Conservation (phyloP, 2,113 vertebrate species). For the Aldabrachelys gigantea region DNA sequence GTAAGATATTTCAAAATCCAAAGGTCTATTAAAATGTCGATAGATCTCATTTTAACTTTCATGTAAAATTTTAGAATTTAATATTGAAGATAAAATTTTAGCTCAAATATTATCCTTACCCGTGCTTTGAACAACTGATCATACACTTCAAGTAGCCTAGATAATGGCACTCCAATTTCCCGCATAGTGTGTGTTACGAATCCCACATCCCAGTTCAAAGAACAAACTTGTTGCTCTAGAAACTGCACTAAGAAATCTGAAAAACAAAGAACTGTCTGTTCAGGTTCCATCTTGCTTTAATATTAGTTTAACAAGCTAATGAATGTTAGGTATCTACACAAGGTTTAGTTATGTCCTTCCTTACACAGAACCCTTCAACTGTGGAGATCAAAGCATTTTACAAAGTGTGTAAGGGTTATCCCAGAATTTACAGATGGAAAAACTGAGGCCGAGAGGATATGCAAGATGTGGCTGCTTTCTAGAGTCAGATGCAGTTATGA, state of each 20-base stretch:
- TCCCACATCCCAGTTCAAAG: constrained; percentile 91
- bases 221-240: constrained; percentile 94
- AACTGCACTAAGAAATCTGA: constrained; percentile 94
- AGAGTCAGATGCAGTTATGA: background rate
- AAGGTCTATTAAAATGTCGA: background rate
- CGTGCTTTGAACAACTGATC: constrained; percentile 95
- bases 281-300: background rate
- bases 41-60: background rate
- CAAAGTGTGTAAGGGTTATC: background rate
- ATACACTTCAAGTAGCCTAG: constrained; percentile 92
- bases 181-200: constrained; percentile 94
- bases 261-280: background rate
- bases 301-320: background rate
- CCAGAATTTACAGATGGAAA: background rate
- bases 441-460: background rate
- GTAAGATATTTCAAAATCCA: background rate
- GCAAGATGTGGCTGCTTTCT: background rate
- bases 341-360: background rate
- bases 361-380: background rate
- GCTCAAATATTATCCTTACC: constrained; percentile 77
- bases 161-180: constrained; percentile 92
- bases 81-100: background rate
- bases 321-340: background rate
- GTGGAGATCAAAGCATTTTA: background rate
- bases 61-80: background rate